Conservation (phyloP, 2,797 vertebrate genomes). For the Crax fasciolata region DNA sequence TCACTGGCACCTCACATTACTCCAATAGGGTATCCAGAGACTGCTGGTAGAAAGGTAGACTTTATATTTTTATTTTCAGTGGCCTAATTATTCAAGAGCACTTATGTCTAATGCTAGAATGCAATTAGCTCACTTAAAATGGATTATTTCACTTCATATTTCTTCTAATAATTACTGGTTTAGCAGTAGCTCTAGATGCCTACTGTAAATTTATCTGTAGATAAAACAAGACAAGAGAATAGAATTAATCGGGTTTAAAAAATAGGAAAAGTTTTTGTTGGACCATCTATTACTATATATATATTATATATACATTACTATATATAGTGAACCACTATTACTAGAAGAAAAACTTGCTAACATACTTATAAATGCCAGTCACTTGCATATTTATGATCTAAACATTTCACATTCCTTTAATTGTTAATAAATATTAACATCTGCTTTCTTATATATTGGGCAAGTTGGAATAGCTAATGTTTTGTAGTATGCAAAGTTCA, state of each 20-base stretch:
- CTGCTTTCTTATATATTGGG: fast-evolving
- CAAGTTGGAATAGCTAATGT: not conserved
- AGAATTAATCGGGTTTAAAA: not conserved
- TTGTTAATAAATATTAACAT: not conserved
- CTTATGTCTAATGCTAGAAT: not conserved
- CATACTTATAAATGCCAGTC: not conserved
- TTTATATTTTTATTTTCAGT: not conserved
- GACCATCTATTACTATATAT: not conserved
- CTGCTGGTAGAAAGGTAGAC: not conserved
- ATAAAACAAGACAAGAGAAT: not conserved
- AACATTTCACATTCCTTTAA: not conserved
- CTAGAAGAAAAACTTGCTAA: not conserved
- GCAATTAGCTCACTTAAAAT: not conserved
- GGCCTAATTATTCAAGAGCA: not conserved
- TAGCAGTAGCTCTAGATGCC: not conserved
- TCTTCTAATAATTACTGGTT: not conserved
- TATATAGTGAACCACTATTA: not conserved
- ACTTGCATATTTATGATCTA: not conserved
- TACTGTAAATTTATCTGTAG: not conserved
- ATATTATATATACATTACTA: too few relatives aligned
- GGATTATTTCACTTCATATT: not conserved
- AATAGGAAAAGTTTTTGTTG: not conserved
- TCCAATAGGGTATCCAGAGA: not conserved
- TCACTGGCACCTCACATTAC: not conserved
- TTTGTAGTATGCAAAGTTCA: not conserved